Conservation (phyloP, 1,140 invertebrate species). For the Sesamia nonagrioides region DNA sequence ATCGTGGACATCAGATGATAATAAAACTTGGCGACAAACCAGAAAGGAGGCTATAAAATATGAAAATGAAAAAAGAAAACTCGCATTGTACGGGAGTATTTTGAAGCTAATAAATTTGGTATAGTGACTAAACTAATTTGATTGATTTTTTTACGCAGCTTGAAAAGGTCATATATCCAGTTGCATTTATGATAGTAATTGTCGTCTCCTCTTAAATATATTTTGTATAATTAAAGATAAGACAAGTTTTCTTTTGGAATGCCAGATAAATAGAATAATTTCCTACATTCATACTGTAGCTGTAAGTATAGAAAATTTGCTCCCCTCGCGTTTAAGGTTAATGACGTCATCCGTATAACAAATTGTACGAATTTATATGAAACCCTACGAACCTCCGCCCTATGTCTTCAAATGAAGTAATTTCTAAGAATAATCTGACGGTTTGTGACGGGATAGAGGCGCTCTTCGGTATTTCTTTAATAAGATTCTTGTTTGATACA, state of each 20-base stretch:
- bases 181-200: too few relatives aligned
- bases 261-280: background rate
- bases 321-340: slow-evolving; percentile 61
- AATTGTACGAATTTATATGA: slow-evolving; percentile 67
- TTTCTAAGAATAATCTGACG: slow-evolving; percentile 64
- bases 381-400: slow-evolving; percentile 62
- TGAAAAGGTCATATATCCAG: too few relatives aligned
- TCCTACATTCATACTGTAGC: background rate
- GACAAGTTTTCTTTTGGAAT: background rate
- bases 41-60: too few relatives aligned
- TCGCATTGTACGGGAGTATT: too few relatives aligned
- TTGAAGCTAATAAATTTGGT: too few relatives aligned
- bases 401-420: slow-evolving; percentile 70
- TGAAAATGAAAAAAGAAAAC: too few relatives aligned
- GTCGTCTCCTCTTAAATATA: too few relatives aligned
- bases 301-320: slow-evolving; percentile 50
- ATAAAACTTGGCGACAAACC: too few relatives aligned
- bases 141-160: too few relatives aligned
- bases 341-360: slow-evolving; percentile 64
- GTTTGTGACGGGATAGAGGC: slow-evolving; percentile 38
- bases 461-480: background rate
- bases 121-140: too few relatives aligned
- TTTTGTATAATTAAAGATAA: background rate
- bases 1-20: too few relatives aligned
- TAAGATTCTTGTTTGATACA: background rate